Percentiles rank a stretch among this genome's conserved stretches.
Evolutionary conservation across 53 echinoderm and acorn worm species (phyloP).

Genomic region (Holothuria scabra): DNA sequence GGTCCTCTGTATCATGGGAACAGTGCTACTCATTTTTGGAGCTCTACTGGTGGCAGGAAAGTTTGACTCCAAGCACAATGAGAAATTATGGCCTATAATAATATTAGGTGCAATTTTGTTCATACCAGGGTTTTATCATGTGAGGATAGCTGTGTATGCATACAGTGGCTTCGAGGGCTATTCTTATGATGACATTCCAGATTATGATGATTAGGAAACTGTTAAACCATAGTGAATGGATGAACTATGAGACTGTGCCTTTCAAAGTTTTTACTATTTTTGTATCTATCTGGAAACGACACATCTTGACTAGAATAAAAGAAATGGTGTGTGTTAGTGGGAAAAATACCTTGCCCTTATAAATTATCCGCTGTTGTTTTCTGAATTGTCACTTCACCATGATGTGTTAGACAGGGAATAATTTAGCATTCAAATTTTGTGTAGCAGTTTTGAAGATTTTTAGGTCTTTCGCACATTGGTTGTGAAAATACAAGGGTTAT

Average conservation of each 20-base stretch:
- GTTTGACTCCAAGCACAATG: constrained; percentile 68
- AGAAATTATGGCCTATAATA: constrained; percentile 90
- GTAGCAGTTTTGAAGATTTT: no score
- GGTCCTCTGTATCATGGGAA: constrained; percentile 78
- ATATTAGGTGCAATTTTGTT: constrained; percentile 81
- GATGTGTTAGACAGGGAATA: no score
- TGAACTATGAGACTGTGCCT: not conserved
- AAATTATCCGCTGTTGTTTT: no score
- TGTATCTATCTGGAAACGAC: no score
- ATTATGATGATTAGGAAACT: constrained; percentile 81
- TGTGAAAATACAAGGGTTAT: no score
- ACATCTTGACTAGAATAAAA: no score
- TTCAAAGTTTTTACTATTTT: no score
- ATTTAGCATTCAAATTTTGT: no score
- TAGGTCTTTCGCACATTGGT: no score
- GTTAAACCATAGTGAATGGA: not conserved
- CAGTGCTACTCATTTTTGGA: constrained; percentile 71
- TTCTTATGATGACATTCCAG: constrained; percentile 96
- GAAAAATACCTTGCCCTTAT: no score
- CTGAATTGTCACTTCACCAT: no score
- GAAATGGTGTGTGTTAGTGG: no score
- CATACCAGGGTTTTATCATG: constrained; percentile 92
- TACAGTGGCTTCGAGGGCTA: constrained; percentile 89
- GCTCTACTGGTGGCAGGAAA: constrained; percentile 74
- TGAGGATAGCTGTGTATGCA: constrained; percentile 89